Percentiles rank a stretch among this genome's conserved stretches.
These are phyloP conservation scores for Oscheius sp. DNA, from an alignment of 2,888 invertebrate species.

Conservation along the genomic window DNA sequence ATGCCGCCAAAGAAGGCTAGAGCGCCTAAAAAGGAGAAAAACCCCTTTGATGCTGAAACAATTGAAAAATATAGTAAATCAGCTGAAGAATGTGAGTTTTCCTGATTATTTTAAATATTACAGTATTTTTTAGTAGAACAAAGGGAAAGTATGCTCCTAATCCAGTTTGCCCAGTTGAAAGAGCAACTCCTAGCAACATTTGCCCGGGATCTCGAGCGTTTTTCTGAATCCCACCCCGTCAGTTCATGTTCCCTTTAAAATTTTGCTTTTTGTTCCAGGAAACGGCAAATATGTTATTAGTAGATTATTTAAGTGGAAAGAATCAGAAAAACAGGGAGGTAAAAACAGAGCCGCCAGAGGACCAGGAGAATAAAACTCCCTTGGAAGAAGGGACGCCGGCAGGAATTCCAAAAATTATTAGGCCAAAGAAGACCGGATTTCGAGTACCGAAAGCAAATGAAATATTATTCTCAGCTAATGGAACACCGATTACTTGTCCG, in stretches of 20 bases:
- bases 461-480: conserved; percentile 4
- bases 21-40: not conserved
- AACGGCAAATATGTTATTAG: not conserved
- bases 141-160: not conserved
- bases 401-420: not conserved
- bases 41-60: not conserved
- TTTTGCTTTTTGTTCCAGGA: not conserved
- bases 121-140: not conserved
- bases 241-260: not conserved
- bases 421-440: not conserved
- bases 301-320: not conserved
- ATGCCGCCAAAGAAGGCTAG: not conserved
- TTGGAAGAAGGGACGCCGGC: not conserved
- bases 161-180: not conserved
- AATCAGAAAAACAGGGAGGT: not conserved
- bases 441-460: conserved; percentile 2
- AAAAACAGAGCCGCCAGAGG: not conserved
- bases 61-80: not conserved
- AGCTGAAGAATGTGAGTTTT: not conserved
- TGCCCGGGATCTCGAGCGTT: not conserved
- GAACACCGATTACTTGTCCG: conserved; percentile 11
- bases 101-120: not conserved
- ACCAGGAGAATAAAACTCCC: not conserved
- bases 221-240: not conserved
- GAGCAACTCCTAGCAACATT: not conserved